Conservation (phyloP, 2,113 vertebrate genomes). For the Lepus timidus region DNA sequence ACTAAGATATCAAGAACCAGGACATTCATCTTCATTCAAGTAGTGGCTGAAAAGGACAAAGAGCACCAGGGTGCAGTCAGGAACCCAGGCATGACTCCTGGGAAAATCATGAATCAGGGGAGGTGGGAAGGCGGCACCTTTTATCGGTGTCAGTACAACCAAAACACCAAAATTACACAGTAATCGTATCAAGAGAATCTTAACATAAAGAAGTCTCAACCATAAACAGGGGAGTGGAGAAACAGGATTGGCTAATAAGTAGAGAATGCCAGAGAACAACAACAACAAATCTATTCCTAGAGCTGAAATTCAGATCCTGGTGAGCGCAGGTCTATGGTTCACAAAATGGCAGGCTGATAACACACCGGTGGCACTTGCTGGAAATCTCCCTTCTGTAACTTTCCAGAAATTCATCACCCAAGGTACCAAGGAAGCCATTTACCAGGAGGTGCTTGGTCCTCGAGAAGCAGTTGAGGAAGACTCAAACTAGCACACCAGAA, state of each 20-base stretch:
- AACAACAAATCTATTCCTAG: not conserved
- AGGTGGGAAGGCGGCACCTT: not conserved
- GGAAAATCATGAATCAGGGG: conserved; percentile 14
- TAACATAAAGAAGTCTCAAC: not conserved
- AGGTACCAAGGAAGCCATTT: not conserved
- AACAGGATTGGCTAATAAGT: not conserved
- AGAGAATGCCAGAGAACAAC: not conserved
- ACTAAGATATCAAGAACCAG: not conserved
- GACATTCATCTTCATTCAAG: not conserved
- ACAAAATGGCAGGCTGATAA: not conserved
- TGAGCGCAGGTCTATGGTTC: not conserved
- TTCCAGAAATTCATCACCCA: not conserved
- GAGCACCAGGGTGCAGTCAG: not conserved
- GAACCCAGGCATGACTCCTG: not conserved
- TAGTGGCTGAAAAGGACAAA: not conserved
- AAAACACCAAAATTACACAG: not conserved
- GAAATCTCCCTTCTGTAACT: not conserved
- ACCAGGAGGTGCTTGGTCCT: too few species aligned
- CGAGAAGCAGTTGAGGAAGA: not conserved
- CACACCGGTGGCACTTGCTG: not conserved
- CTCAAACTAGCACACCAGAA: not conserved
- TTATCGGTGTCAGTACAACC: not conserved
- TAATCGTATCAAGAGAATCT: not conserved
- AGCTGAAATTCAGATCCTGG: not conserved
- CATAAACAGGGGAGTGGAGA: not conserved